A percentile compares a stretch with the other conserved stretches of the same genome.
Conservation (phyloP, 2,888 invertebrate species). For the Cremastobaeus sp. region DNA sequence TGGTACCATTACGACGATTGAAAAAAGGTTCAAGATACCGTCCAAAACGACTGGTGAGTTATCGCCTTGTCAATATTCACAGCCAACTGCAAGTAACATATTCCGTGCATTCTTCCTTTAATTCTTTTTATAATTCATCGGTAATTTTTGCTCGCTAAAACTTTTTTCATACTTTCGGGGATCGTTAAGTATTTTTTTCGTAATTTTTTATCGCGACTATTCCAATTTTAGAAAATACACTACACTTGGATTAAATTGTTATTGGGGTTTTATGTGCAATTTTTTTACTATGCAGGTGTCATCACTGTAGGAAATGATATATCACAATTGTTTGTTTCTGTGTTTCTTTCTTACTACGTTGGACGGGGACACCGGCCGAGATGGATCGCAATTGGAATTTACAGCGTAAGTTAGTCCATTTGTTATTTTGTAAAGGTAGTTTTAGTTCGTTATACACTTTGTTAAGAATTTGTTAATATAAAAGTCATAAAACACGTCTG, state of each 20-base stretch:
- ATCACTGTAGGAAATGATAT: constrained; percentile 87
- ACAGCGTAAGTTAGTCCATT: constrained; percentile 74
- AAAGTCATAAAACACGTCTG: too few species aligned
- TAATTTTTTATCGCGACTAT: too few species aligned
- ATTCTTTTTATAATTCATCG: neutral
- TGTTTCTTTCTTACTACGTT: constrained; percentile 84
- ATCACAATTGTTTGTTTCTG: constrained; percentile 84
- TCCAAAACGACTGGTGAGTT: constrained; percentile 83
- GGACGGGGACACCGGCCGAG: constrained; percentile 85
- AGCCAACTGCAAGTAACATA: neutral
- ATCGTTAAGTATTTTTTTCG: too few species aligned
- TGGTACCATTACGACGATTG: constrained; percentile 86
- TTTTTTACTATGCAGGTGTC: constrained; percentile 79
- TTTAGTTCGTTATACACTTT: too few species aligned
- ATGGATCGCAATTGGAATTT: constrained; percentile 84
- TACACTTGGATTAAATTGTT: too few species aligned
- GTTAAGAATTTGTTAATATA: too few species aligned
- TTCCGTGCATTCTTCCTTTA: too few species aligned
- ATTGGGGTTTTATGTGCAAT: too few species aligned
- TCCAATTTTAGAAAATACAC: too few species aligned
- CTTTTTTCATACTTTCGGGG: too few species aligned
- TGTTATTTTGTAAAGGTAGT: too few species aligned
- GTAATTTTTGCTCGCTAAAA: constrained; percentile 6
- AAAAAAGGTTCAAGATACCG: constrained; percentile 86
- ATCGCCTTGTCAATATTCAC: neutral